Evolutionary conservation across 2,888 invertebrate species (phyloP).

Genomic region (Neocrepidodera transversa): DNA sequence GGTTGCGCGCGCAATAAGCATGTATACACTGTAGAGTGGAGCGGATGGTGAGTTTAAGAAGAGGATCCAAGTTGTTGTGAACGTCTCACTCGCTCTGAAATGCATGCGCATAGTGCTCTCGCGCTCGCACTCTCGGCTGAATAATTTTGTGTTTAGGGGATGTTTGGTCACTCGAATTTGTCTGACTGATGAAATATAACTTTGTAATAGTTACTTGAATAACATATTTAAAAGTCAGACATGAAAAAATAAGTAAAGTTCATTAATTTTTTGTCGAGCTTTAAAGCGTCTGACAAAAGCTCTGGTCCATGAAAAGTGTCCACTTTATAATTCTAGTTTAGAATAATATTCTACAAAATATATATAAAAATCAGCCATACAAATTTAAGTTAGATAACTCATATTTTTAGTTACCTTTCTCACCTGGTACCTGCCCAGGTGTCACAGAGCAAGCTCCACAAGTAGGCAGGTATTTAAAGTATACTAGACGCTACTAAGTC

Average conservation of each 20-base stretch:
- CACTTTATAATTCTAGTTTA: background rate
- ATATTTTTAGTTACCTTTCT: no score
- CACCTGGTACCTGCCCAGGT: no score
- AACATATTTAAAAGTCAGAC: constrained; percentile 13
- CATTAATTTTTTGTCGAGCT: constrained; percentile 16
- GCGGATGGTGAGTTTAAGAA: constrained; percentile 2
- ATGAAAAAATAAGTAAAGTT: constrained; percentile 9
- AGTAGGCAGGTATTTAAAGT: no score
- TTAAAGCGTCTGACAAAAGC: background rate
- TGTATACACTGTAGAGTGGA: background rate
- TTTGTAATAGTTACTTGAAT: constrained; percentile 8
- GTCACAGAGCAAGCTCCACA: no score
- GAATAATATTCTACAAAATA: background rate
- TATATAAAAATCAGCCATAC: no score
- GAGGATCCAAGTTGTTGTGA: background rate
- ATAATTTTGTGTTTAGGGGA: background rate
- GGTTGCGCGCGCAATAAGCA: background rate
- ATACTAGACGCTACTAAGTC: no score
- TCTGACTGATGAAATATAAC: constrained; percentile 15
- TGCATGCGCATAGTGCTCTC: constrained; percentile 18
- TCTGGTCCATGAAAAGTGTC: constrained; percentile 20
- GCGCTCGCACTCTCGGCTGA: constrained; percentile 11
- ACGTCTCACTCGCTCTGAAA: constrained; percentile 11
- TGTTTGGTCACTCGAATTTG: constrained; percentile 5
- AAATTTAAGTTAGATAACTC: no score